Conservation (phyloP, 2,113 vertebrate genomes). For the Erythrolamprus reginae region DNA sequence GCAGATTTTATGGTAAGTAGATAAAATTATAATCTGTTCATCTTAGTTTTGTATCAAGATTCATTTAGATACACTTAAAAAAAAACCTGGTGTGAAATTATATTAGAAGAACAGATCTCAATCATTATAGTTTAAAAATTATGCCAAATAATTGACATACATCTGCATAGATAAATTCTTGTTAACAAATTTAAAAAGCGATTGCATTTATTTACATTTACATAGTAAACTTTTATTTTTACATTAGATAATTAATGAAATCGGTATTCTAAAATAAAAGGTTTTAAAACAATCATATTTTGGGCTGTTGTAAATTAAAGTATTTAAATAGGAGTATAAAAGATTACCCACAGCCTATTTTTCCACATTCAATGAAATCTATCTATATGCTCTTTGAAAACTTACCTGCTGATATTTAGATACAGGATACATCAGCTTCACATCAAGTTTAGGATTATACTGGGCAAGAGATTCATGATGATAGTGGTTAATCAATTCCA, state of each 20-base stretch:
- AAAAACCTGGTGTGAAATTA: background rate
- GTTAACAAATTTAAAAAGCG: background rate
- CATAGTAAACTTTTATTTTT: background rate
- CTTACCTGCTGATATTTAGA: constrained; percentile 88
- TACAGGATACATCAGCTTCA: constrained; percentile 88
- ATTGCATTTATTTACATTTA: background rate
- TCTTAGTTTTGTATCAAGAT: background rate
- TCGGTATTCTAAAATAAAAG: background rate
- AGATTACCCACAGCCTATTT: background rate
- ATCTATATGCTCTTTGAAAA: background rate
- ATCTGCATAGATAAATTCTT: background rate
- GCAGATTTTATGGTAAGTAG: background rate
- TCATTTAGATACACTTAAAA: background rate
- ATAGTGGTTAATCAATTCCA: constrained; percentile 94
- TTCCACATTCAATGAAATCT: background rate
- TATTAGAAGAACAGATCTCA: background rate
- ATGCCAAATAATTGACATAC: background rate
- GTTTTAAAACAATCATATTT: background rate
- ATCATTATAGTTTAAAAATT: background rate
- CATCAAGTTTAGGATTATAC: constrained; percentile 92
- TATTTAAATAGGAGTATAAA: background rate
- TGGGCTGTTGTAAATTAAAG: background rate
- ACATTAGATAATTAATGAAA: background rate
- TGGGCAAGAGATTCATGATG: constrained; percentile 91
- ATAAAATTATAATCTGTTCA: background rate